Evolutionary conservation across 2,113 vertebrate genomes (phyloP).

Genomic region (Naja naja): DNA sequence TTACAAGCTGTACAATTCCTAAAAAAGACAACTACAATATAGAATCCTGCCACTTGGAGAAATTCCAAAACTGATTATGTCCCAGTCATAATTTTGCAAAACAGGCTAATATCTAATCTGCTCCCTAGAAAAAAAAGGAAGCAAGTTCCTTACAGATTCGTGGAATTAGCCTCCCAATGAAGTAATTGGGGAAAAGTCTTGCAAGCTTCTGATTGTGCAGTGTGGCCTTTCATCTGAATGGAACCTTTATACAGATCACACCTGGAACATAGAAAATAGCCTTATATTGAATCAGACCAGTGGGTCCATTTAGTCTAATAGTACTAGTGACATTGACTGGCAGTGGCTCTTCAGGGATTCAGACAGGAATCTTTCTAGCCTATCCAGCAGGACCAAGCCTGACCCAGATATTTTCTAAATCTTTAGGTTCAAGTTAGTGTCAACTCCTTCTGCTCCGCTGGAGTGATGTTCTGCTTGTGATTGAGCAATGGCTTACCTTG

Average conservation of each 20-base stretch:
- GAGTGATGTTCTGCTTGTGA: constrained; percentile 24
- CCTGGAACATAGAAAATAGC: not conserved
- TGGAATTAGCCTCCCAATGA: not conserved
- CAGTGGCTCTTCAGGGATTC: not conserved
- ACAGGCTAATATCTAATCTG: not conserved
- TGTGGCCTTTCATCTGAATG: not conserved
- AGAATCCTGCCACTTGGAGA: not conserved
- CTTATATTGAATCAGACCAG: not conserved
- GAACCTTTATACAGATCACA: not conserved
- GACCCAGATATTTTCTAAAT: not conserved
- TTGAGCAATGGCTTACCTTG: constrained; percentile 35
- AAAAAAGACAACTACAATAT: not conserved
- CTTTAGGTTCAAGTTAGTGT: not conserved
- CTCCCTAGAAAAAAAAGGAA: not conserved
- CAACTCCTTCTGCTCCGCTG: not conserved
- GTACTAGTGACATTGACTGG: not conserved
- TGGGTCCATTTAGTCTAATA: not conserved
- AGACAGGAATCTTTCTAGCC: not conserved
- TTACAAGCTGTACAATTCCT: not conserved
- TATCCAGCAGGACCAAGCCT: not conserved
- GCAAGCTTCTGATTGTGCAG: not conserved
- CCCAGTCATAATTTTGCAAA: not conserved
- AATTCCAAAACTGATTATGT: not conserved
- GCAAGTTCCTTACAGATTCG: not conserved
- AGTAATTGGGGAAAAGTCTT: not conserved